A percentile compares a stretch with the other conserved stretches of the same genome.
These are phyloP conservation scores for Pelvicachromis taeniatus DNA, from an alignment of 2,113 vertebrate genomes.

Conservation along the genomic window DNA sequence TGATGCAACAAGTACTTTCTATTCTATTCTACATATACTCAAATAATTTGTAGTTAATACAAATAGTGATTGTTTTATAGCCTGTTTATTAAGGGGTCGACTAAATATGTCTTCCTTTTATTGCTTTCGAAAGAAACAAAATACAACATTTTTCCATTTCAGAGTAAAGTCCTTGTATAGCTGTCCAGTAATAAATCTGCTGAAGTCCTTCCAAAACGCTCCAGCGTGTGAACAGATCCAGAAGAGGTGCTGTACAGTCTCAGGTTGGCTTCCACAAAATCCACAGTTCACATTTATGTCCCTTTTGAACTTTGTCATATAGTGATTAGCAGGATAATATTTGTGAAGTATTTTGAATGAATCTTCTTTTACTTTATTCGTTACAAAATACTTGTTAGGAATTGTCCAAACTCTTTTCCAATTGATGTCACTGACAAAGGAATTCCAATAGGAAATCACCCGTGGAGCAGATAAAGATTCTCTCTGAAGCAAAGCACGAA, in stretches of 20 bases:
- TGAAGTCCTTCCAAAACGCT: no score
- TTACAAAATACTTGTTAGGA: not conserved
- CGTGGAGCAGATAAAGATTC: not conserved
- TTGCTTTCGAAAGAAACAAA: no score
- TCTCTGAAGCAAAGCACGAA: no score
- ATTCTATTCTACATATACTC: no score
- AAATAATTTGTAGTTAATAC: no score
- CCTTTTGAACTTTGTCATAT: not conserved
- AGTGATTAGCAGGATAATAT: not conserved
- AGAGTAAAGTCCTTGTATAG: not conserved
- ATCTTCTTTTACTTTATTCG: not conserved
- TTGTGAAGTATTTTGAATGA: not conserved
- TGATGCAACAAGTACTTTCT: no score
- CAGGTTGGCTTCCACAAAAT: not conserved
- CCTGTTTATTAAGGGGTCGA: no score
- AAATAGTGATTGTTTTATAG: no score
- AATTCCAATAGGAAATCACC: not conserved
- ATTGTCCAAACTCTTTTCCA: not conserved
- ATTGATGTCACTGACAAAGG: not conserved
- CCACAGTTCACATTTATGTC: not conserved
- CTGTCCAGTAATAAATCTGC: not conserved
- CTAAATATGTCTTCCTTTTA: no score
- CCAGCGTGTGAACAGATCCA: not conserved
- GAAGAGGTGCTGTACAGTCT: not conserved
- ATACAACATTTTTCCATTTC: no score